Evolutionary conservation across 1,140 invertebrate species (phyloP).

Genomic region (Sycophaga agraensis): DNA sequence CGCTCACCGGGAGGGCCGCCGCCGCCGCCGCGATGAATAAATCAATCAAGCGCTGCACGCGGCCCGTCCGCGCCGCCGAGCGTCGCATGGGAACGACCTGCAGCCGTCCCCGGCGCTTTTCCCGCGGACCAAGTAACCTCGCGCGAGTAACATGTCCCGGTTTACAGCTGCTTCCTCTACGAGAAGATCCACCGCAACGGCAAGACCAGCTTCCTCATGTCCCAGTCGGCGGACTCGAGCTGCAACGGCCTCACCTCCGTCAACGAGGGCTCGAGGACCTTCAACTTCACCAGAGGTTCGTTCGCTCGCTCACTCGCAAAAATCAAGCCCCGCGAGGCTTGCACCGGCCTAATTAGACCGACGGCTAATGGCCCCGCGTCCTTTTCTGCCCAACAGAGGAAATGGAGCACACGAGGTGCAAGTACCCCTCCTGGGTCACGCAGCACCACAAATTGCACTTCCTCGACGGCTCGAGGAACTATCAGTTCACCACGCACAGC

Average conservation of each 20-base stretch:
- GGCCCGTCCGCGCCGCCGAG: background rate
- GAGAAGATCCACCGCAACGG: conserved; percentile 53
- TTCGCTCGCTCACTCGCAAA: background rate
- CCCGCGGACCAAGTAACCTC: too few species aligned
- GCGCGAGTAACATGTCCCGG: too few species aligned
- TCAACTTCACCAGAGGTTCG: conserved; percentile 63
- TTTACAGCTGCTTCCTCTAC: conserved; percentile 65
- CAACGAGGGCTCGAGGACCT: conserved; percentile 62
- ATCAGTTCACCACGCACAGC: conserved; percentile 61
- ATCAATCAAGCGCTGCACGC: conserved; percentile 42
- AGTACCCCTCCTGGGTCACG: conserved; percentile 63
- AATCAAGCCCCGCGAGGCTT: background rate
- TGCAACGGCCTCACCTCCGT: conserved; percentile 63
- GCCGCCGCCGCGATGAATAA: conserved; percentile 36
- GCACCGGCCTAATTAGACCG: background rate
- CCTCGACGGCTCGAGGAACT: conserved; percentile 59
- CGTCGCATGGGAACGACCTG: too few species aligned
- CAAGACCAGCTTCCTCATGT: conserved; percentile 56
- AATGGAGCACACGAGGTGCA: conserved; percentile 56
- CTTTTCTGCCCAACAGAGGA: conserved; percentile 45
- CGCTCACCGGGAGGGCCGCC: background rate
- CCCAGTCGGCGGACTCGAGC: conserved; percentile 65
- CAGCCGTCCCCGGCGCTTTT: too few species aligned
- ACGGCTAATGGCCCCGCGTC: background rate
- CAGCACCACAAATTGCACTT: conserved; percentile 63